Conservation (phyloP, 2,797 vertebrate genomes). For the Acipenser oxyrinchus region DNA sequence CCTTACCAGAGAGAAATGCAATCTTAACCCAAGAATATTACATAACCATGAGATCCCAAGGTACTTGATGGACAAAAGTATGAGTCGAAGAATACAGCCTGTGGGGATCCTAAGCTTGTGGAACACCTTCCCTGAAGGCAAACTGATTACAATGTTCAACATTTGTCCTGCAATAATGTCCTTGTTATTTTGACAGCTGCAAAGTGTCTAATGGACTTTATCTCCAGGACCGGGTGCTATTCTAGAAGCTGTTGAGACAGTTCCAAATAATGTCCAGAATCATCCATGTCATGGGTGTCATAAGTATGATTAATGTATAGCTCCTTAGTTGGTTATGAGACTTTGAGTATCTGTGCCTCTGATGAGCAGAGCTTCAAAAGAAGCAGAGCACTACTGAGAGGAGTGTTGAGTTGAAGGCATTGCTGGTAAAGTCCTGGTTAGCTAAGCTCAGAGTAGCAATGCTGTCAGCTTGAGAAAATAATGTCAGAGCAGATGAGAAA, state of each 20-base stretch:
- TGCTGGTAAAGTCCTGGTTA: neutral
- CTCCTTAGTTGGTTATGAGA: neutral
- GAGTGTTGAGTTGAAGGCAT: too few species aligned
- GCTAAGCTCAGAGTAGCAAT: neutral
- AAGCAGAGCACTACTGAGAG: neutral
- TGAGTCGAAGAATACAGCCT: constrained; percentile 26
- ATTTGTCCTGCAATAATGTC: constrained; percentile 30
- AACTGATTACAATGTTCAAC: constrained; percentile 22
- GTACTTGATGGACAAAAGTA: neutral
- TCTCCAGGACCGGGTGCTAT: constrained; percentile 22
- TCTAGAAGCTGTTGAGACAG: neutral
- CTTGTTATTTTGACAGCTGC: constrained; percentile 36
- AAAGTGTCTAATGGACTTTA: constrained; percentile 33
- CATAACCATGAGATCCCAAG: neutral
- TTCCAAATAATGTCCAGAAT: neutral
- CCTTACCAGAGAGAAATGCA: neutral
- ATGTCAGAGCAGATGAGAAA: neutral
- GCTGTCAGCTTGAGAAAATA: neutral
- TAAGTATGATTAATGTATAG: neutral
- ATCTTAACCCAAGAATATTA: neutral
- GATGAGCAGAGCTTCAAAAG: neutral
- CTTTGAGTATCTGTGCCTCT: neutral
- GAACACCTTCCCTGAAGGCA: constrained; percentile 38
- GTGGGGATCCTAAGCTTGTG: constrained; percentile 30
- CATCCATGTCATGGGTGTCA: neutral